Conservation (phyloP, 2,888 invertebrate genomes). For the Andrena haemorrhoa region DNA sequence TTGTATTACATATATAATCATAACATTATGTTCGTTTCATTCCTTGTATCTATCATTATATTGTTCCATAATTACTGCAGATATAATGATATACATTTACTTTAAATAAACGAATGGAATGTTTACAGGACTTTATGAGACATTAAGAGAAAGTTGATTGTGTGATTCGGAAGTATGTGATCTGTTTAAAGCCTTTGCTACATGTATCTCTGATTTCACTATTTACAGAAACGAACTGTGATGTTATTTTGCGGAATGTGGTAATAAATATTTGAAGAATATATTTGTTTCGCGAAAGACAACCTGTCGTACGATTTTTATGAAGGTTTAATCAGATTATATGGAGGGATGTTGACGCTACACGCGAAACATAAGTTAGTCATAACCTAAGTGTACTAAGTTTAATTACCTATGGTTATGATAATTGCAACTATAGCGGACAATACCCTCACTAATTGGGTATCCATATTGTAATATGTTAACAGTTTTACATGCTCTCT, state of each 20-base stretch:
- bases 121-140: slow-evolving; percentile 10
- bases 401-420: slow-evolving; percentile 82
- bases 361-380: slow-evolving; percentile 20
- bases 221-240: slow-evolving; percentile 2
- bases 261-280: slow-evolving; percentile 34
- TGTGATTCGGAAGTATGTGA: slow-evolving; percentile 11
- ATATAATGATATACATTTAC: slow-evolving; percentile 69
- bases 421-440: slow-evolving; percentile 80
- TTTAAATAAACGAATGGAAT: slow-evolving; percentile 55
- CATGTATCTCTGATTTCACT: neutral
- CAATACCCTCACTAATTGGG: slow-evolving; percentile 80
- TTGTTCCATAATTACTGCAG: slow-evolving; percentile 74
- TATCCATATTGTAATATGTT: slow-evolving; percentile 68
- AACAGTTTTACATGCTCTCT: slow-evolving; percentile 74
- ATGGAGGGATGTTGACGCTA: neutral
- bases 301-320: neutral
- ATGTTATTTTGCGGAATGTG: slow-evolving; percentile 19
- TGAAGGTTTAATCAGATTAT: neutral
- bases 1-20: slow-evolving; percentile 77
- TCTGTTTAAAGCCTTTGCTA: neutral
- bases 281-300: neutral
- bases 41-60: slow-evolving; percentile 72
- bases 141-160: slow-evolving; percentile 1
- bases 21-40: slow-evolving; percentile 72
- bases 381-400: slow-evolving; percentile 50